Evolutionary conservation across 1,140 invertebrate genomes (phyloP).

Genomic region (Drosophila tristis): DNA sequence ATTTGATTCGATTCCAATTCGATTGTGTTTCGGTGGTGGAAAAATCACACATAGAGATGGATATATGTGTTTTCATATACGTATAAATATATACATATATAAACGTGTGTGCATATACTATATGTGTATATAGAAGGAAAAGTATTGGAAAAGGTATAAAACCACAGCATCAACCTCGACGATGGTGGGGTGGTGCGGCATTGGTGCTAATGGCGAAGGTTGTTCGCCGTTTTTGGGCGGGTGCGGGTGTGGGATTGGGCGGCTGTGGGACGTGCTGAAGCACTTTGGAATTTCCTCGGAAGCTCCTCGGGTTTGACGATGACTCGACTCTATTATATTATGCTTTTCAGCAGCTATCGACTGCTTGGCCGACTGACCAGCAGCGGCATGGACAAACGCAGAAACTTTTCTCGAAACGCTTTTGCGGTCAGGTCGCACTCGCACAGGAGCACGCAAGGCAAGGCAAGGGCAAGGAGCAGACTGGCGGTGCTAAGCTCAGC

Average conservation of each 20-base stretch:
- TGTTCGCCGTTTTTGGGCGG: not conserved
- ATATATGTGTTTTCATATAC: constrained; percentile 23
- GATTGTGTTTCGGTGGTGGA: constrained; percentile 61
- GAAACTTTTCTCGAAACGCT: constrained; percentile 67
- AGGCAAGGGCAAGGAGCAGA: not conserved
- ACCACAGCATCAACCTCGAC: constrained; percentile 62
- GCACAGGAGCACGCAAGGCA: not conserved
- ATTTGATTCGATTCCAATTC: constrained; percentile 26
- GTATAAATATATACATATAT: constrained; percentile 25
- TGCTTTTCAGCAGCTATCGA: constrained; percentile 69
- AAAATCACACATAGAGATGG: constrained; percentile 40
- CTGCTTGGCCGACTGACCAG: constrained; percentile 50
- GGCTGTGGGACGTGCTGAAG: constrained; percentile 22
- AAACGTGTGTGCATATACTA: constrained; percentile 14
- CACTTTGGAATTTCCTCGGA: constrained; percentile 41
- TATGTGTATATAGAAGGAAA: constrained; percentile 42
- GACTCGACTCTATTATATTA: constrained; percentile 75
- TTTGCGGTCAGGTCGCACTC: constrained; percentile 21
- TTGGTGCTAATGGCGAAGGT: no score
- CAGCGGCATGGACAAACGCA: constrained; percentile 18
- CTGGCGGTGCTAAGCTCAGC: constrained; percentile 50
- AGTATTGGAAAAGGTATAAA: constrained; percentile 72
- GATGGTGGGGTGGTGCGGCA: no score
- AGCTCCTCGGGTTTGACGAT: constrained; percentile 22
- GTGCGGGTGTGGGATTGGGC: constrained; percentile 29